Conservation (phyloP, 2,797 vertebrate species). For the Platyrinchus mystaceus region DNA sequence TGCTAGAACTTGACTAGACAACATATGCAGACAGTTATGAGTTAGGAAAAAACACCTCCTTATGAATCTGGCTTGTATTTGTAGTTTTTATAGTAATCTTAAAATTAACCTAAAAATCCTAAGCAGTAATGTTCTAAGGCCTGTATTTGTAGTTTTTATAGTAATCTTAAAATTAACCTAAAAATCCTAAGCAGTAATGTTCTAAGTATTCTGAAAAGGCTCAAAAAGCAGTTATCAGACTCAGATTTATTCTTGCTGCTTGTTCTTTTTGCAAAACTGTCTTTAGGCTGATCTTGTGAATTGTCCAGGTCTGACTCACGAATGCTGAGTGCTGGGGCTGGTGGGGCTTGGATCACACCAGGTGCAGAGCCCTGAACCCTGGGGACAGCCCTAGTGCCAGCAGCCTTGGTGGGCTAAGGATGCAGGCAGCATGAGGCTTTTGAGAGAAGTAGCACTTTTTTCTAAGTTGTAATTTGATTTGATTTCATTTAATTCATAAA, state of each 20-base stretch:
- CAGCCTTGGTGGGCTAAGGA: neutral
- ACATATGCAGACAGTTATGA: neutral
- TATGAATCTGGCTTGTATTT: neutral
- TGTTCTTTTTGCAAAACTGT: neutral
- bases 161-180: constrained; percentile 41
- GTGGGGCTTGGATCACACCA: neutral
- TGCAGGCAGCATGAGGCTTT: neutral
- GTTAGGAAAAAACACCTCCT: neutral
- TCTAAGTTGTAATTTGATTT: neutral
- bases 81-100: constrained; percentile 14
- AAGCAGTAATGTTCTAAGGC: neutral
- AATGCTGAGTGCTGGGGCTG: neutral
- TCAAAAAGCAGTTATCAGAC: neutral
- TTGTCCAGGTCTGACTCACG: neutral
- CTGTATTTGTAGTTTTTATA: neutral
- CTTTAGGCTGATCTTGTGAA: neutral
- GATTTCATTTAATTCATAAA: neutral
- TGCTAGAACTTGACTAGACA: neutral
- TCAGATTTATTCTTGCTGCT: neutral
- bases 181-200: neutral
- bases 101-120: constrained; percentile 35
- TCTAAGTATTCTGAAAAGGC: neutral
- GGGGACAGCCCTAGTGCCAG: neutral
- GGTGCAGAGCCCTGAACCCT: neutral
- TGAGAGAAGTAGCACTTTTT: neutral